These are phyloP conservation scores for Ctenomys sociabilis DNA, from an alignment of 2,113 vertebrate species.

Conservation along the genomic window DNA sequence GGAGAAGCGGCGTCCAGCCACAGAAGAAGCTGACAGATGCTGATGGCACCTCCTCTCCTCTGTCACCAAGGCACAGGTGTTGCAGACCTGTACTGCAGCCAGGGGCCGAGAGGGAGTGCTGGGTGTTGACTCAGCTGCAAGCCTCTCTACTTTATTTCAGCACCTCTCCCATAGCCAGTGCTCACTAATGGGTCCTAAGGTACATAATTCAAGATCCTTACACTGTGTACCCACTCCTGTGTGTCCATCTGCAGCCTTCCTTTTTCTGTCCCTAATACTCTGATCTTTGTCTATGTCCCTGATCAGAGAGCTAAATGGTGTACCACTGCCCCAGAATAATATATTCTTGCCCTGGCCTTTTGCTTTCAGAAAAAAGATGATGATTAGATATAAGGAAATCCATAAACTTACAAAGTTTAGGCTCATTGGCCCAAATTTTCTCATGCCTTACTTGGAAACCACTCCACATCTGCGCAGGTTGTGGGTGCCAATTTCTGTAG, in stretches of 20 bases:
- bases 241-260: neutral
- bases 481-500: neutral
- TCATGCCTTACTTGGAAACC: neutral
- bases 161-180: neutral
- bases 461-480: neutral
- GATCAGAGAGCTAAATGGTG: neutral
- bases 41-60: neutral
- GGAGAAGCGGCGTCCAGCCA: neutral
- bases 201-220: neutral
- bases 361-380: neutral
- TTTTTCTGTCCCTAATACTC: neutral
- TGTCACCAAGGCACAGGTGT: neutral
- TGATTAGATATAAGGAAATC: neutral
- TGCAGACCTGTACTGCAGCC: neutral
- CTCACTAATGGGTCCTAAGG: neutral
- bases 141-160: too few species aligned
- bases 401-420: neutral
- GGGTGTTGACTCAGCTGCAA: neutral
- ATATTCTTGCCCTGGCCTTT: neutral
- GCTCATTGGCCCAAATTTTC: neutral
- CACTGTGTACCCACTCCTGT: neutral
- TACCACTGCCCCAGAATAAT: neutral
- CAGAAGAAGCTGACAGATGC: neutral
- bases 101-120: neutral
- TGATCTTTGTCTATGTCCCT: neutral